A percentile compares a stretch with the other conserved stretches of the same genome.
Evolutionary conservation across 2,113 vertebrate species (phyloP).

Genomic region (Pituophis catenifer): DNA sequence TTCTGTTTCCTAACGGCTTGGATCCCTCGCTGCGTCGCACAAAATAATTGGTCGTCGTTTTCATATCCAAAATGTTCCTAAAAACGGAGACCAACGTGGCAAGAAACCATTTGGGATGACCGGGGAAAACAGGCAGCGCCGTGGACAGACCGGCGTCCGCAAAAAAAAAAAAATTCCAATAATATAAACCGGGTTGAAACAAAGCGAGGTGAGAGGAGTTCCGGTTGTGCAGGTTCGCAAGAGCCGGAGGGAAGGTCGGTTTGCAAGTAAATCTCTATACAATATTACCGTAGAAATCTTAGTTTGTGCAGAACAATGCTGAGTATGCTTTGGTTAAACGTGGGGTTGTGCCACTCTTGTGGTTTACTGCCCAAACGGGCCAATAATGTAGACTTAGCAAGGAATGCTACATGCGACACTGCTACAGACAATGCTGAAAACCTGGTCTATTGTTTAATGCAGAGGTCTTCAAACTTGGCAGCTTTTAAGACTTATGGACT

Average conservation of each 20-base stretch:
- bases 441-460: neutral
- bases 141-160: conserved; percentile 17
- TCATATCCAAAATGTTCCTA: accelerated
- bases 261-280: neutral
- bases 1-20: neutral
- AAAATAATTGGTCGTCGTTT: accelerated
- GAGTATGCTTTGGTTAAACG: neutral
- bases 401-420: neutral
- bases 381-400: neutral
- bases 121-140: conserved; percentile 21
- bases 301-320: neutral
- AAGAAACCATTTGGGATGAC: neutral
- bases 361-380: neutral
- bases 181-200: neutral
- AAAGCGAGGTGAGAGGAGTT: neutral
- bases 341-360: neutral
- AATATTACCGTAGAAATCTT: neutral
- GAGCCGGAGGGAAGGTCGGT: neutral
- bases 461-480: no score
- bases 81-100: accelerated
- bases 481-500: no score
- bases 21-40: no score
- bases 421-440: neutral
- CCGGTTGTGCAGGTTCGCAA: neutral
- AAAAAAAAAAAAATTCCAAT: neutral